Base-by-base conservation (phyloP, 2,113 vertebrate genomes). In the Pleuronectes platessa region DNA sequence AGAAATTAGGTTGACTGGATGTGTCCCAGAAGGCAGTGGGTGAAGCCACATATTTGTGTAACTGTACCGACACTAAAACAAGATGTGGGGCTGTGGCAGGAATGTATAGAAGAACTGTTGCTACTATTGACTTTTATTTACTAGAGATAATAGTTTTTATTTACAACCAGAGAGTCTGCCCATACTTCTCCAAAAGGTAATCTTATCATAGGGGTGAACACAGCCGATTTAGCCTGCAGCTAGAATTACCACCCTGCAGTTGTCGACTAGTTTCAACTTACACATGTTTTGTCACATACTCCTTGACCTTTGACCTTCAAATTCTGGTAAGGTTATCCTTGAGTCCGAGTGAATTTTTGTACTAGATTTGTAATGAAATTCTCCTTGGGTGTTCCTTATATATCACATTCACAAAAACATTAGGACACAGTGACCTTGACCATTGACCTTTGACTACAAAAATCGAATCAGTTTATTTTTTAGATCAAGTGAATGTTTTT, bases 1-100 rank as follows among this genome's bases (percentile, higher is more conserved):
- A 92, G 91, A 90, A 93, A 93, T 90, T 59, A 92, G 92, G 92
- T 88, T 93, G 90, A 89, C 78, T 88, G 81, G 84, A 67, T 75
- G 31, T 68, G 82, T 90, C 91, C 91, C 90, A 75, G 71, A 84
- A 85, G 82, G 71, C 79, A 71, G 58, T 54, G 64, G 62, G 67
- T 75, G 83, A 85, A 88, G 88, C 79, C 84, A 88, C 79, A 85
- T 84, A 78, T 87, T 88, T 79, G 73, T 87, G 67, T 81, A 81
- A 80, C 81, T 82, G 74, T 70, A 87, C 65, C 68, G 73, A 55
- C 73, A 67, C 78, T 82, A 68, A 77, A 76, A 71, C 61, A 76
- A 74, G 74, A 77, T 78, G 62, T 71, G 65, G 60, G 51, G 53
- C 59, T 62, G 45, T 55, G 15, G 45, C 5, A 74, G 27, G 68